A percentile compares a stretch with the other conserved stretches of the same genome.
Evolutionary conservation across 2,888 invertebrate genomes (phyloP).

Genomic region (Pachymerium ferrugineum): DNA sequence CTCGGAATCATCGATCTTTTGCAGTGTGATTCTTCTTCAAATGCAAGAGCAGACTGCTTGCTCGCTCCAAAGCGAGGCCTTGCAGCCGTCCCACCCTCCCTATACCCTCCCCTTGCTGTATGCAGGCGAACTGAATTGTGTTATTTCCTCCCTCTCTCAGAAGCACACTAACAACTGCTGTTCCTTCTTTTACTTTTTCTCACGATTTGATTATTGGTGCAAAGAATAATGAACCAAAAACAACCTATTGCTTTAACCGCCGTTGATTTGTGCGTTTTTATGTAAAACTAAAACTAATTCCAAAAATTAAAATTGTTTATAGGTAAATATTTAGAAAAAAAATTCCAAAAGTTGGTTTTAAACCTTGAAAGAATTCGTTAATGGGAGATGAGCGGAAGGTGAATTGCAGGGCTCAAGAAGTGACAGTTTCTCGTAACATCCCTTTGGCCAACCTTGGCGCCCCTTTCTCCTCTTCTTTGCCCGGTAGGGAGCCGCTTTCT

Average conservation of each 20-base stretch:
- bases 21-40: slow-evolving; percentile 32
- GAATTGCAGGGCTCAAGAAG: background rate
- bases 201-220: slow-evolving; percentile 19
- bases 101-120: background rate
- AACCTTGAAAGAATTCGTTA: no score
- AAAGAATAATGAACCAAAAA: slow-evolving; percentile 6
- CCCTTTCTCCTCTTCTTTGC: slow-evolving; percentile 25
- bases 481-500: slow-evolving; percentile 23
- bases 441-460: slow-evolving; percentile 23
- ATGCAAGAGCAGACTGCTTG: slow-evolving; percentile 28
- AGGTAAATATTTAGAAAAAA: no score
- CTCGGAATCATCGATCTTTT: slow-evolving; percentile 32
- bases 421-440: slow-evolving; percentile 4
- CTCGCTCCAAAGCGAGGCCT: slow-evolving; percentile 22
- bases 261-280: background rate
- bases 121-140: slow-evolving; percentile 25
- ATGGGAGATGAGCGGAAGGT: background rate
- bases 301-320: no score
- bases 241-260: slow-evolving; percentile 2
- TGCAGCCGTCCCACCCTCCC: slow-evolving; percentile 23
- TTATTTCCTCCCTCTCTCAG: slow-evolving; percentile 3
- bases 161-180: slow-evolving; percentile 24
- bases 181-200: slow-evolving; percentile 12
- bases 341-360: no score
- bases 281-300: no score